phyloP scores from a whole-genome alignment of 1,140 invertebrate species.

The Spodoptera litura region DNA sequence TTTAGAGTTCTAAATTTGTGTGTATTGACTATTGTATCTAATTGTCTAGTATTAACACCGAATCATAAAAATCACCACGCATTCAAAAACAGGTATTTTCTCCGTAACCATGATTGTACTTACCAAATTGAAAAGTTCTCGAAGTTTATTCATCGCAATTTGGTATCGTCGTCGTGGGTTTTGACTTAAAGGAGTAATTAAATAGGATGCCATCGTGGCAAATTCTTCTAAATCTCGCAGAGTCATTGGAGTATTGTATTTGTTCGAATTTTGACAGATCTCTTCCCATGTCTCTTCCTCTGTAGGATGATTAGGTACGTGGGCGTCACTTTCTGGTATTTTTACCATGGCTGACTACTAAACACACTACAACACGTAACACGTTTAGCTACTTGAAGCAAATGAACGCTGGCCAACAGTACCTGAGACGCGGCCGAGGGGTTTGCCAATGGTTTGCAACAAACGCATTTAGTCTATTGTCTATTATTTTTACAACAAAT shows the following conservation, averaged over 20 bases:
- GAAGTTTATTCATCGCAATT: constrained; percentile 54
- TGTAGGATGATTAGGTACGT: background rate
- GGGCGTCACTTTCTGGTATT: constrained; percentile 5
- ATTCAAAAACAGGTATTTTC: no score
- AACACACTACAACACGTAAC: background rate
- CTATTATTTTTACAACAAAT: constrained; percentile 23
- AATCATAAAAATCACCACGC: no score
- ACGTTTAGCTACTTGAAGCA: background rate
- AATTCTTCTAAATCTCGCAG: constrained; percentile 10
- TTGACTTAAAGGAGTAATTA: background rate
- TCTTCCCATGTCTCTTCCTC: background rate
- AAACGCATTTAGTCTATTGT: constrained; percentile 23
- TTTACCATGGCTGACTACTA: constrained; percentile 6
- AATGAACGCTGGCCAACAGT: constrained; percentile 2
- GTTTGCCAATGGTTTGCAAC: background rate
- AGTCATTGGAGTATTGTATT: background rate
- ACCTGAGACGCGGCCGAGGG: constrained; percentile 21
- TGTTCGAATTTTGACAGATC: background rate
- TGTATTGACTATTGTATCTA: no score
- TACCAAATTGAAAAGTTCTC: constrained; percentile 61
- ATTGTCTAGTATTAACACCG: no score
- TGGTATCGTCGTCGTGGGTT: background rate
- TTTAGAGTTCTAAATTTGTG: no score
- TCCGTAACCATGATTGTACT: background rate
- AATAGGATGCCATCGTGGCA: background rate